Conservation (phyloP, 2,113 vertebrate species). For the Aix galericulata region DNA sequence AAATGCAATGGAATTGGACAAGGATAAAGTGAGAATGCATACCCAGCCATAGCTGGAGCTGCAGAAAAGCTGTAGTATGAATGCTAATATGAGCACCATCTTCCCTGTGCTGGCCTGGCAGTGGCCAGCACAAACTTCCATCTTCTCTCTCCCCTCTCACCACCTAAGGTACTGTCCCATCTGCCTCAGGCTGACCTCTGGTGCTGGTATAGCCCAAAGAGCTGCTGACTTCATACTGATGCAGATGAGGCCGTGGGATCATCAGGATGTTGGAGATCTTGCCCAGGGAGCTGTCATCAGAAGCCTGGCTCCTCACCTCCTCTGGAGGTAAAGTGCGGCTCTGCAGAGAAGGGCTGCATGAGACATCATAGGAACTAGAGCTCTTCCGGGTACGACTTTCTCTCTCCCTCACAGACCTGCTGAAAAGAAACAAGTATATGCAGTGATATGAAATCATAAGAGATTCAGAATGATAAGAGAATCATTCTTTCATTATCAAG, state of each 20-base stretch:
- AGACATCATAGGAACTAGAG: conserved; percentile 87
- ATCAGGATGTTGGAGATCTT: conserved; percentile 92
- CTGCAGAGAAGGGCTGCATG: conserved; percentile 80
- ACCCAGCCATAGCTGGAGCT: neutral
- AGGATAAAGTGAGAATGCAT: neutral
- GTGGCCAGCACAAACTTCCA: neutral
- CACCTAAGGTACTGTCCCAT: neutral
- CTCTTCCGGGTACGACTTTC: conserved; percentile 88
- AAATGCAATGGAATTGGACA: neutral
- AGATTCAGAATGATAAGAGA: too few relatives aligned
- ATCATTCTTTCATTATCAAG: neutral
- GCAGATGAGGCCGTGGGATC: conserved; percentile 86
- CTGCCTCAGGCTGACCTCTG: conserved; percentile 81
- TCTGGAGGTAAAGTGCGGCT: conserved; percentile 78
- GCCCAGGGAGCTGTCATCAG: conserved; percentile 91
- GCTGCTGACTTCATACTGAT: conserved; percentile 97
- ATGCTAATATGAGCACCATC: neutral
- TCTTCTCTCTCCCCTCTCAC: neutral
- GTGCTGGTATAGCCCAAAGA: conserved; percentile 95
- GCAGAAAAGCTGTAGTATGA: neutral
- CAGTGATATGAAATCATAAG: neutral
- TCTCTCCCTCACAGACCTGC: conserved; percentile 79
- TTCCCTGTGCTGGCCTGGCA: neutral
- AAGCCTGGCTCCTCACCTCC: conserved; percentile 93
- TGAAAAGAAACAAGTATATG: neutral